Base-by-base conservation (phyloP, 2,113 vertebrate species). In the Gymnobelideus leadbeateri region DNA sequence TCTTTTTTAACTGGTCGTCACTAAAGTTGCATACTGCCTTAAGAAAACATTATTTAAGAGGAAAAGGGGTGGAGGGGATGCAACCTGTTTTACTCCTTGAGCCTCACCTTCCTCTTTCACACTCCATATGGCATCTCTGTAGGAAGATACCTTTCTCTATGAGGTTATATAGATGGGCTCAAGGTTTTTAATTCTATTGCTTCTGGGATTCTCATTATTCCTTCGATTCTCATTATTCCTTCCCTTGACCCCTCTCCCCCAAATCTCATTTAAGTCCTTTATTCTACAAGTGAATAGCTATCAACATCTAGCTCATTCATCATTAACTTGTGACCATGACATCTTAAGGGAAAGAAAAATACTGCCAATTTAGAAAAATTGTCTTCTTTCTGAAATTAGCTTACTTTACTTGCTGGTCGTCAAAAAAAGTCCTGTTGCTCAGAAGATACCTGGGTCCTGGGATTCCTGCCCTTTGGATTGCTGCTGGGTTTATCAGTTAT, bases 331-430 rank as follows among this genome's bases (percentile, higher is more conserved):
- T 84, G 68, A 43, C 6, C 68, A 84, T 43, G 43, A 43, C 68
- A 84, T 84, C 68, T 11, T 31, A 68, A 68, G 57, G 57, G 37
- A 68, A 84, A 84, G 68, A 84, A 84, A 84, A 84, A 84, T 84
- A 43, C 68, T 84, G 8, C 68, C n/a, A 43, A 43, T 84, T n/a
- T 84, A 84, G 68, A 43, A 84, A 43, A 84, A 84, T 84, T 84
- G n/a, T 84, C 68, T 84, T 84, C 68, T 84, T 84, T 84, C 68
- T 84, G 57, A 68, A 68, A 68, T 68, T 68, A 68, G 28, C 57
- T 37, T 68, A 68, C 28, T 14, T 68, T 68, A 37, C 57, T 28
- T 68, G 57, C 57, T 68, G 68, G 37, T 43, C 68, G 43, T 84
- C 68, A 84, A 43, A 84, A 49, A 84, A 84, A 43, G 16, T 43